Evolutionary conservation across 2,888 invertebrate species (phyloP).

Genomic region (Crepidodera aurea): DNA sequence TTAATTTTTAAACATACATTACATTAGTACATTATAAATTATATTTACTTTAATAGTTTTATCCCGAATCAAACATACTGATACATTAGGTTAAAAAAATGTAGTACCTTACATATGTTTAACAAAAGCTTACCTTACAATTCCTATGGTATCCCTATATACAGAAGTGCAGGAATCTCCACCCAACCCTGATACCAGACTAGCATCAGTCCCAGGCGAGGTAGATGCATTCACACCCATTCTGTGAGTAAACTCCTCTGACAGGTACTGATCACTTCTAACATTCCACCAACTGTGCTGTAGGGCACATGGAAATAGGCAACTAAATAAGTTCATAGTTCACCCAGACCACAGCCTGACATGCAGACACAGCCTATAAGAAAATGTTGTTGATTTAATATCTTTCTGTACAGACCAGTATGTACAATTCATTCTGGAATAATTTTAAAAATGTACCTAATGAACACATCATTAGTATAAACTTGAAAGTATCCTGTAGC

Average conservation of each 20-base stretch:
- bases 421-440: too few relatives aligned
- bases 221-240: constrained; percentile 62
- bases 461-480: too few relatives aligned
- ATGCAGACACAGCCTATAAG: constrained; percentile 57
- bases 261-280: constrained; percentile 59
- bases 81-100: too few relatives aligned
- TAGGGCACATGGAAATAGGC: constrained; percentile 67
- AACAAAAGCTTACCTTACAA: constrained; percentile 49
- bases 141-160: constrained; percentile 57
- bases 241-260: constrained; percentile 59
- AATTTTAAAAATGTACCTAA: too few relatives aligned
- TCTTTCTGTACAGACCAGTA: too few relatives aligned
- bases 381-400: too few relatives aligned
- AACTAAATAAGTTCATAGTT: constrained; percentile 69
- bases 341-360: constrained; percentile 67
- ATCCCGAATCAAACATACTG: too few relatives aligned
- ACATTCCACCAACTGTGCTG: constrained; percentile 64
- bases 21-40: too few relatives aligned
- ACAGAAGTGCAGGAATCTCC: constrained; percentile 53
- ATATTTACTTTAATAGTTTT: too few relatives aligned
- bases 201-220: constrained; percentile 53
- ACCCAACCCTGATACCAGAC: constrained; percentile 44
- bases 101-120: not conserved
- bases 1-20: too few relatives aligned
- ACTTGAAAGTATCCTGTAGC: too few relatives aligned